Base-by-base conservation (phyloP, 2,113 vertebrate species). In the Vulpes vulpes region DNA sequence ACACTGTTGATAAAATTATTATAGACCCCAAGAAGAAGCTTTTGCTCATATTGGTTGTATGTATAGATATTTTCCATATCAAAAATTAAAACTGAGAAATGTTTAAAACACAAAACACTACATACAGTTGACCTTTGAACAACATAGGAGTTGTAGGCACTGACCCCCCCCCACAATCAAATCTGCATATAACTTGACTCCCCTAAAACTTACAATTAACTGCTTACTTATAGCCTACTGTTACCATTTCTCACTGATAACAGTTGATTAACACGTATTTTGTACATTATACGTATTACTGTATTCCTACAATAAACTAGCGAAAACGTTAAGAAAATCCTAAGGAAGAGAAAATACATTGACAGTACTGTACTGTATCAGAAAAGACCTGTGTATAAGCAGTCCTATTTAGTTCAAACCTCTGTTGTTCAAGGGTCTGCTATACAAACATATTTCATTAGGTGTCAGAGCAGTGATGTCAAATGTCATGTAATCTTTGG, bases 41-140 rank as follows among this genome's bases (percentile, higher is more conserved):
- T 85, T 43, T 74, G 6, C 30, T 76, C 12, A 5, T 88, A 57
- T 87, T 95, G 60, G 16, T 57, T 96, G 1, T 74, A 69, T 55
- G 8, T 62, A 0, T 38, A 67, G 81, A 38, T 67, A 57, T 2
- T 43, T 79, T 62, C 4, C 11, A 0, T 51, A 38, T 55, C 53
- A 90, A 67, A 71, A 79, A 51, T 92, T 62, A 92, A 80, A 64
- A 67, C 79, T 73, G 49, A 96, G 62, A 73, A 71, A 11, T 32
- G 32, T 91, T 91, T 90, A 65, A 49, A 83, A 59, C 51, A 55
- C 7, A 12, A 59, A 22, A 30, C 23, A 30, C 23, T 60, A 19
- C 38, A 19, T 9, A 43, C 23, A 76, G 73, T 51, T 16, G 43
- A 30, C 25, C 73, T 43, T 51, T 51, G 73, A 51, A 78, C 15